A percentile compares a stretch with the other conserved stretches of the same genome.
These are phyloP conservation scores for Malurus cyaneus DNA, from an alignment of 2,113 vertebrate genomes.

Conservation along the genomic window DNA sequence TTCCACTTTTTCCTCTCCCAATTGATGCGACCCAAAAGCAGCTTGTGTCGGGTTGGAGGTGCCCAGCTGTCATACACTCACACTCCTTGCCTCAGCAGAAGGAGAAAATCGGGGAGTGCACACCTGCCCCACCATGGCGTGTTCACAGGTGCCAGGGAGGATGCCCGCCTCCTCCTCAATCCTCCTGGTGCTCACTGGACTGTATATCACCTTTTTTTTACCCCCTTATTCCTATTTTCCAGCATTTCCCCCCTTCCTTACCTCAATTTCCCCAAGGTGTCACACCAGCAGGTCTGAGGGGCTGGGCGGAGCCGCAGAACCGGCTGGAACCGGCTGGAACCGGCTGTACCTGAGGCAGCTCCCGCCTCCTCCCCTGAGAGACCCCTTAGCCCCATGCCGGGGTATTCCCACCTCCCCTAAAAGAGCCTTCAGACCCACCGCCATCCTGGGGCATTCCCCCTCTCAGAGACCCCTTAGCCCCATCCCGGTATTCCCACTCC, in stretches of 20 bases:
- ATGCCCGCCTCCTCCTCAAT: not conserved
- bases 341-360: accelerated
- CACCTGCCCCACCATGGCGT: accelerated
- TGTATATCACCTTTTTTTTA: accelerated
- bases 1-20: not conserved
- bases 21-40: accelerated
- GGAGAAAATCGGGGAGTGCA: accelerated
- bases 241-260: not conserved
- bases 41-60: accelerated
- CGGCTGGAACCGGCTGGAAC: accelerated
- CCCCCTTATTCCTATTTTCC: not conserved
- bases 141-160: not conserved
- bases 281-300: not conserved
- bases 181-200: accelerated
- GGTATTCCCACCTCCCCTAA: accelerated
- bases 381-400: not conserved
- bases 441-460: not conserved
- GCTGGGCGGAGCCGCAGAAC: not conserved
- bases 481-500: accelerated
- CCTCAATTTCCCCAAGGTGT: accelerated
- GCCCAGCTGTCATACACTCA: not conserved
- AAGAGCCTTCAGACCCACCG: too few species aligned
- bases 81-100: not conserved
- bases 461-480: not conserved
- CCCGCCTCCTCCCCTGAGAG: not conserved